Evolutionary conservation across 1,140 invertebrate genomes (phyloP).

Genomic region (Hesperophylax magnus): DNA sequence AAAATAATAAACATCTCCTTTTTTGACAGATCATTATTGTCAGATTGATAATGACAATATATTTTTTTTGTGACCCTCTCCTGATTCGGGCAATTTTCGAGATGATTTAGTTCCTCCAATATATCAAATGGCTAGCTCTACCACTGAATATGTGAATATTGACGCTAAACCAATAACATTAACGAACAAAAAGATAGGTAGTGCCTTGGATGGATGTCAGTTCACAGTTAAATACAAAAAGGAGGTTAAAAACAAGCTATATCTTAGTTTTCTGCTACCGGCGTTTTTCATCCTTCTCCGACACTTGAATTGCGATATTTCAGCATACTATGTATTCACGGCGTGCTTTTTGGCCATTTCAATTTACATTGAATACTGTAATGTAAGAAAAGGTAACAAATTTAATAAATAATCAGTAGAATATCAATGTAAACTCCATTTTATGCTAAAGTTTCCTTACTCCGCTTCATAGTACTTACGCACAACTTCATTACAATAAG

Average conservation of each 20-base stretch:
- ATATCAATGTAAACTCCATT: too few relatives aligned
- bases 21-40: too few relatives aligned
- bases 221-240: conserved; percentile 17
- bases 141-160: conserved; percentile 12
- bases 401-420: neutral
- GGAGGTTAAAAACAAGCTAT: conserved; percentile 8
- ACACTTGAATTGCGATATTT: neutral
- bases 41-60: neutral
- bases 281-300: conserved; percentile 5
- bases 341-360: neutral
- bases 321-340: neutral
- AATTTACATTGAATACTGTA: neutral
- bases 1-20: too few relatives aligned
- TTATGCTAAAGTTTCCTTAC: too few relatives aligned
- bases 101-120: too few relatives aligned
- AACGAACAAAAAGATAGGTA: conserved; percentile 10
- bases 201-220: conserved; percentile 24
- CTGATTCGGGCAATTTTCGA: too few relatives aligned
- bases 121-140: neutral
- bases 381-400: conserved; percentile 7
- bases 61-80: too few relatives aligned
- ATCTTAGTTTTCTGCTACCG: neutral
- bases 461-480: too few relatives aligned
- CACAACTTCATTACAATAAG: too few relatives aligned
- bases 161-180: conserved; percentile 19